These are phyloP conservation scores for Octomys mimax DNA, from an alignment of 2,797 vertebrate genomes.

Conservation along the genomic window DNA sequence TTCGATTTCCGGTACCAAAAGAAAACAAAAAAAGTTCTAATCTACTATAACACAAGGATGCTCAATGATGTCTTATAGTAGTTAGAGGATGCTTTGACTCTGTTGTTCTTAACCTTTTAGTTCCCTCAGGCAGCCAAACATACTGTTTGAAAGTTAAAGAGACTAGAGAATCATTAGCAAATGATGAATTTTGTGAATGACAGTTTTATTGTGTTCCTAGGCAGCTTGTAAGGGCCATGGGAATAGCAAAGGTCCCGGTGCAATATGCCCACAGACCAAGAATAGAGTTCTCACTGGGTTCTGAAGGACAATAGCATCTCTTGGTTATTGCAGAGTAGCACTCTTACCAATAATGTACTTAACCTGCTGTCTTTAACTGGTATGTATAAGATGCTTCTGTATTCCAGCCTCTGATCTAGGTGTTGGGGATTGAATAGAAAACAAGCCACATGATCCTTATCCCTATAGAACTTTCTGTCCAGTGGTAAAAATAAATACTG, in stretches of 20 bases:
- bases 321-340: neutral
- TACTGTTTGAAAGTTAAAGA: slow-evolving; percentile 41
- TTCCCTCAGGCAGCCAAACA: neutral
- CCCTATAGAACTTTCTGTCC: neutral
- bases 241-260: neutral
- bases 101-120: slow-evolving; percentile 37
- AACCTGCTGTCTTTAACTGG: neutral
- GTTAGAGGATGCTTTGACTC: neutral
- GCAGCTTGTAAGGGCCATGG: neutral
- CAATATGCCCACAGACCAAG: neutral
- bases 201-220: neutral
- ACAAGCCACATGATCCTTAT: neutral
- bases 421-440: slow-evolving; percentile 18
- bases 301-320: neutral
- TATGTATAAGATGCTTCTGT: neutral
- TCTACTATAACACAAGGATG: neutral
- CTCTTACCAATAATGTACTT: neutral
- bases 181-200: neutral
- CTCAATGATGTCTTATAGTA: neutral
- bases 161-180: slow-evolving; percentile 3
- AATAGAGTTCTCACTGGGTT: neutral
- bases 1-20: no score
- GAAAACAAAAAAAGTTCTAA: no score
- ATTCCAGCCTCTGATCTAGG: neutral
- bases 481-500: neutral